Conservation (phyloP, 2,113 vertebrate genomes). For the Varanus salvator region DNA sequence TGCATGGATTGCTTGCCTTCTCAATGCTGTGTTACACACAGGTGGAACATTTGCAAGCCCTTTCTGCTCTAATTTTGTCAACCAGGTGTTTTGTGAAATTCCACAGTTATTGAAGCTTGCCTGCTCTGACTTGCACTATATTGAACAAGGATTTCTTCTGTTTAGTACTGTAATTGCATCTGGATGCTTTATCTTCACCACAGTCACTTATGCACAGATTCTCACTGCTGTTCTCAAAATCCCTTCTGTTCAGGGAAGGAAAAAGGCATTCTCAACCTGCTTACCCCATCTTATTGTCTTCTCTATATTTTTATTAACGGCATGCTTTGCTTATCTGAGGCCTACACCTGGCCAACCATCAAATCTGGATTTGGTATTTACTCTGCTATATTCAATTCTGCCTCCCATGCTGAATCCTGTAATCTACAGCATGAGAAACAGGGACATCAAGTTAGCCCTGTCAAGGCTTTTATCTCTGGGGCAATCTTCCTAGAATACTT, state of each 20-base stretch:
- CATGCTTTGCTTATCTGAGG: neutral
- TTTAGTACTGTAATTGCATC: neutral
- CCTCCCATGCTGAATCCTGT: constrained; percentile 21
- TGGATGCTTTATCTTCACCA: constrained; percentile 10
- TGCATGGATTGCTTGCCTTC: constrained; percentile 9
- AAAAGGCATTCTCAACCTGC: constrained; percentile 12
- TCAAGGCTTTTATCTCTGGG: neutral
- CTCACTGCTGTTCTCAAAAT: neutral
- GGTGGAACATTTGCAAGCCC: neutral
- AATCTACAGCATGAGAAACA: constrained; percentile 24
- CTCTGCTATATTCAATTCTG: neutral
- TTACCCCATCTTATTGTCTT: constrained; percentile 12
- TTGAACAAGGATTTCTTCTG: neutral
- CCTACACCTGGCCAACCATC: neutral
- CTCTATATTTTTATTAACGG: neutral
- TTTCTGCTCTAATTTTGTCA: neutral
- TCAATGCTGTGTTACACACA: constrained; percentile 26
- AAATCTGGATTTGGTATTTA: neutral
- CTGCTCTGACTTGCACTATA: neutral
- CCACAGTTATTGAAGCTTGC: constrained; percentile 1
- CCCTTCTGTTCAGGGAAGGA: neutral
- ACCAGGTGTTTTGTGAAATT: constrained; percentile 17
- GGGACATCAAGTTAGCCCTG: neutral
- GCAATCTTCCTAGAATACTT: neutral
- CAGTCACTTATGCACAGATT: neutral